Evolutionary conservation across 2,113 vertebrate species (phyloP).

Genomic region (Hippocampus mohnikei): DNA sequence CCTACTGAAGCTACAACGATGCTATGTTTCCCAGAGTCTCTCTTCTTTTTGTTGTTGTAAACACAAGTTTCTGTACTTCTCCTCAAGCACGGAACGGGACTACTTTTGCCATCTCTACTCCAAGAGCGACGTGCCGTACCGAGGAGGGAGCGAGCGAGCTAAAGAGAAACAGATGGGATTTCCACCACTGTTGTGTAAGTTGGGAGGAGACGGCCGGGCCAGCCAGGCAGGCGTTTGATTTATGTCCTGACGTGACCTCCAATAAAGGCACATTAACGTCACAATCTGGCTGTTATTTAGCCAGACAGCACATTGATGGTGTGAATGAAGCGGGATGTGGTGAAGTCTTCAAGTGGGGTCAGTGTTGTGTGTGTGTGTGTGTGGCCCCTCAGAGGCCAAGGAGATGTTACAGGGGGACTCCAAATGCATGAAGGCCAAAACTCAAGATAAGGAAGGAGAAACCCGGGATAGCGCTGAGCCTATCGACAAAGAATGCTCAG

Average conservation of each 20-base stretch:
- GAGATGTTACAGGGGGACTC: no score
- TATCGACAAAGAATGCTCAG: no score
- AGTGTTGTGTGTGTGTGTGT: no score
- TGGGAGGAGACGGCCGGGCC: constrained; percentile 39
- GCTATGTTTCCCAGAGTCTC: background rate
- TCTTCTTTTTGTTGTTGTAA: background rate
- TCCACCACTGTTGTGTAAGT: constrained; percentile 42
- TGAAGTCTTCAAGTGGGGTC: no score
- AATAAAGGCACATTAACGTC: no score
- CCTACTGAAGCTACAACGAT: background rate
- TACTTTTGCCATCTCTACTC: background rate
- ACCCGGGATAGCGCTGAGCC: no score
- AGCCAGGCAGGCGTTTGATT: constrained; percentile 20
- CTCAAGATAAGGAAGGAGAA: no score
- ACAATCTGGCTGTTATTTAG: background rate
- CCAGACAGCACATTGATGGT: background rate
- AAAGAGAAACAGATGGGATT: constrained; percentile 65
- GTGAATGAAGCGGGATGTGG: no score
- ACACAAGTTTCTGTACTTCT: background rate
- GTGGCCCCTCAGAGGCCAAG: no score
- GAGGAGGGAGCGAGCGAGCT: constrained; percentile 12
- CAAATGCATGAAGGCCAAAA: no score
- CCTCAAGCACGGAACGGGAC: background rate
- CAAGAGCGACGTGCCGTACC: background rate
- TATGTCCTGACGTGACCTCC: constrained; percentile 59